phyloP scores from a whole-genome alignment of 2,888 invertebrate genomes.

The Syrista parreyssii region DNA sequence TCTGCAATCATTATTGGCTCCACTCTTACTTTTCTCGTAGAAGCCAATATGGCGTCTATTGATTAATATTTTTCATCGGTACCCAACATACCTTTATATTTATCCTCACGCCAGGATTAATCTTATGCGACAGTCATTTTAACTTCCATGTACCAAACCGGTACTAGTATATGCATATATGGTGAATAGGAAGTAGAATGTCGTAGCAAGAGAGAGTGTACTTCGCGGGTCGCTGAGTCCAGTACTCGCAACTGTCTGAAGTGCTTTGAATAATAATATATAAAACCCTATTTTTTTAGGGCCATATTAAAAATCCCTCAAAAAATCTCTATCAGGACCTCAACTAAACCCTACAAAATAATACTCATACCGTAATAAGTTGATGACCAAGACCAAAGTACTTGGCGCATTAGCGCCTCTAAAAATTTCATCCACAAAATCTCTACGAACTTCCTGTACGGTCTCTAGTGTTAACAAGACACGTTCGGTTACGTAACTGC shows the following conservation, averaged over 20 bases:
- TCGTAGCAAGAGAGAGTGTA: constrained; percentile 43
- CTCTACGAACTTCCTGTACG: not conserved
- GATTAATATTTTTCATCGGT: not conserved
- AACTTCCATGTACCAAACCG: constrained; percentile 42
- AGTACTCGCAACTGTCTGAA: constrained; percentile 16
- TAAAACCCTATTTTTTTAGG: not conserved
- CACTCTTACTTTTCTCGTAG: not conserved
- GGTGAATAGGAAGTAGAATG: constrained; percentile 46
- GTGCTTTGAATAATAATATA: not conserved
- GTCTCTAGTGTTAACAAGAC: not conserved
- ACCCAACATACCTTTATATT: not conserved
- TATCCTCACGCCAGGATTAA: not conserved
- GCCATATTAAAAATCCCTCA: not conserved
- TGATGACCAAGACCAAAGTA: not conserved
- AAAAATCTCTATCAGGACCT: not conserved
- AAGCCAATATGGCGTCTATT: not conserved
- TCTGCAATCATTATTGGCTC: not conserved
- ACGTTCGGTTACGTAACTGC: constrained; percentile 44
- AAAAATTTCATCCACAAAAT: not conserved
- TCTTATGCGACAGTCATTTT: constrained; percentile 12
- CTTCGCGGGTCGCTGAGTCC: constrained; percentile 51
- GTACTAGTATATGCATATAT: constrained; percentile 29
- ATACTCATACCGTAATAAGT: not conserved
- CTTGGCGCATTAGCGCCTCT: not conserved
- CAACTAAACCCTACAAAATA: not conserved